These are phyloP conservation scores for Lamellibrachia columna DNA, from an alignment of 2,888 invertebrate genomes.

Conservation along the genomic window DNA sequence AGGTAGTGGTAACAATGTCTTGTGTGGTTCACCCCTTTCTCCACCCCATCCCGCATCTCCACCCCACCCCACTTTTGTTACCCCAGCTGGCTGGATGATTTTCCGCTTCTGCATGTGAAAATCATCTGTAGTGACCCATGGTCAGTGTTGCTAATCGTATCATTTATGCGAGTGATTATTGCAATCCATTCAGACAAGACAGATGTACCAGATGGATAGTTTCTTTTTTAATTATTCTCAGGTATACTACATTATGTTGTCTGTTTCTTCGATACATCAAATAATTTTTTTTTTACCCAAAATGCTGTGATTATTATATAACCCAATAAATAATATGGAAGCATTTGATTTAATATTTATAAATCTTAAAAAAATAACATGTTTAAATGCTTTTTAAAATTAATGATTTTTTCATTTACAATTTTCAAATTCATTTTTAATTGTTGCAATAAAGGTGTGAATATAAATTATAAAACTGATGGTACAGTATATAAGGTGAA, in stretches of 20 bases:
- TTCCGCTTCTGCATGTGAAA: background rate
- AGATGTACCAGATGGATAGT: no score
- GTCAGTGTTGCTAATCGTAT: background rate
- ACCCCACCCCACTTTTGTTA: no score
- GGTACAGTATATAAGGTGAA: background rate
- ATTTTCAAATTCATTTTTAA: background rate
- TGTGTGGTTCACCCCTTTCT: constrained; percentile 7
- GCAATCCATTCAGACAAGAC: background rate
- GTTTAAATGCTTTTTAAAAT: background rate
- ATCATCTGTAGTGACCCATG: background rate
- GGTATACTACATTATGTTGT: no score
- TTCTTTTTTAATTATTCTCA: no score
- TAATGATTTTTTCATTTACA: background rate
- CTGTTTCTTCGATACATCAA: no score
- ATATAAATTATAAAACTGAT: background rate
- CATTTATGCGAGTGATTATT: background rate
- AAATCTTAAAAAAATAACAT: background rate
- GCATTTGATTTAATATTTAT: background rate
- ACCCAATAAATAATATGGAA: background rate
- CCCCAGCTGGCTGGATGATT: background rate
- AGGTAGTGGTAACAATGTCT: background rate
- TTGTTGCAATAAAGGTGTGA: background rate
- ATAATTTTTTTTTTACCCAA: no score
- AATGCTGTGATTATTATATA: background rate
- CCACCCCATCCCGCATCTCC: constrained; percentile 7